Evolutionary conservation across 2,113 vertebrate species (phyloP).

Genomic region (Tachycineta bicolor): DNA sequence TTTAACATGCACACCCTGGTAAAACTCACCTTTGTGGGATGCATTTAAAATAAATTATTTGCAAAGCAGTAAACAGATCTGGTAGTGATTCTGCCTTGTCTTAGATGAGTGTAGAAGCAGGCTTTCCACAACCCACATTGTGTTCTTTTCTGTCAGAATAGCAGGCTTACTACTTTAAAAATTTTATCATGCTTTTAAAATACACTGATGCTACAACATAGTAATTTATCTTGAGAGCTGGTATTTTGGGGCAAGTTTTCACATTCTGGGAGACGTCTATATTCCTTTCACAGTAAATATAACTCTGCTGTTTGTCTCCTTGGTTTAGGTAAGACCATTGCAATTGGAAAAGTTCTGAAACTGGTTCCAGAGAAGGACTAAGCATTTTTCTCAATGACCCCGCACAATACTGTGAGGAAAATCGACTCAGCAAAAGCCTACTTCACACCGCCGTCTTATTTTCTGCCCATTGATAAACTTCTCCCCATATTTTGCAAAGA

Average conservation of each 20-base stretch:
- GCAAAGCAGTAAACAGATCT: neutral
- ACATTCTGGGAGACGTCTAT: neutral
- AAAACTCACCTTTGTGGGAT: neutral
- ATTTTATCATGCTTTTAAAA: neutral
- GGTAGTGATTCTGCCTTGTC: neutral
- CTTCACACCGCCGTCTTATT: constrained; percentile 87
- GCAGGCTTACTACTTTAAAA: neutral
- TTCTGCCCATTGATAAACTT: constrained; percentile 84
- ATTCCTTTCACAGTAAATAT: neutral
- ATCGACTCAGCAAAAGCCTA: constrained; percentile 87
- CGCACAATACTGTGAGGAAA: constrained; percentile 86
- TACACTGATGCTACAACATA: neutral
- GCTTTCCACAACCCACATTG: neutral
- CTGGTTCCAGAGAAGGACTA: constrained; percentile 99
- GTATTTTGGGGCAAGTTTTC: neutral
- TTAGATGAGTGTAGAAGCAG: neutral
- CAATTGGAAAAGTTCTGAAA: constrained; percentile 99
- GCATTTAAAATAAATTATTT: neutral
- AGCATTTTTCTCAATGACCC: constrained; percentile 78
- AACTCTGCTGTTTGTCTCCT: constrained; percentile 27
- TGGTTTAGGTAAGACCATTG: constrained; percentile 95
- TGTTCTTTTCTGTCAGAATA: neutral
- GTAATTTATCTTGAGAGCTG: neutral
- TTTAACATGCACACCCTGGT: neutral
- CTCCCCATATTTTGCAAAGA: constrained; percentile 83